Evolutionary conservation across 2,113 vertebrate species (phyloP), one percentile per base, ranked within the genome.

Genomic region (Himantopus leucocephalus): DNA sequence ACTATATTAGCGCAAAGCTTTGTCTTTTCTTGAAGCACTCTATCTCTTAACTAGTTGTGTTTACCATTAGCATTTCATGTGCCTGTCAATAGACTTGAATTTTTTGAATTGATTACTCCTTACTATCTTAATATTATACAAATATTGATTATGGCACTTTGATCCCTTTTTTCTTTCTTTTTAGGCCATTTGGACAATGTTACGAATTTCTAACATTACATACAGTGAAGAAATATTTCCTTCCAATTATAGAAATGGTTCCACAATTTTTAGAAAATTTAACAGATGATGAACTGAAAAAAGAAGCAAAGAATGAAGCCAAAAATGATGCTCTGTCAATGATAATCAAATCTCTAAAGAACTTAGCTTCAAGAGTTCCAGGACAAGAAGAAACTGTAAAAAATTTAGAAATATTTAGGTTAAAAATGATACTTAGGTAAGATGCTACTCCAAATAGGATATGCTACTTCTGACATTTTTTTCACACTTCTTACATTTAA

Each of bases 371-470:
- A 93, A 99, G 99, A 94, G 99, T 99, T 97, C 99, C 99, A 88
- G 99, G 99, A 92, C 99, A 99, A 98, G 99, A 99, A 98, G 99
- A 99, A 98, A 99, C 99, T 26, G 99, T 99, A 98, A 99, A 99
- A 98, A 99, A 99, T 96, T 99, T 99, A 99, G 99, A 99, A 98
- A 99, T 99, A 98, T 99, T 99, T 99, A 99, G 99, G 94, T 99
- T 99, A 99, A 99, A 99, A 99, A 99, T 99, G 99, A 99, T 99
- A 98, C 99, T 99, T 99, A 99, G 99, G 99, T 99, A 97, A 99
- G 99, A 56, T 84, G 86, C 50, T 63, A 52, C 67, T 86, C 64
- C 67, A 90, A 19, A 78, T 95, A 66, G 20, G 63, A 23, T 88
- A 66, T 5, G 39, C 34, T 34, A 32, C 52, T 94, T 45, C 35